These are phyloP conservation scores for Chesias legatella DNA, from an alignment of 2,888 invertebrate genomes.

Conservation along the genomic window DNA sequence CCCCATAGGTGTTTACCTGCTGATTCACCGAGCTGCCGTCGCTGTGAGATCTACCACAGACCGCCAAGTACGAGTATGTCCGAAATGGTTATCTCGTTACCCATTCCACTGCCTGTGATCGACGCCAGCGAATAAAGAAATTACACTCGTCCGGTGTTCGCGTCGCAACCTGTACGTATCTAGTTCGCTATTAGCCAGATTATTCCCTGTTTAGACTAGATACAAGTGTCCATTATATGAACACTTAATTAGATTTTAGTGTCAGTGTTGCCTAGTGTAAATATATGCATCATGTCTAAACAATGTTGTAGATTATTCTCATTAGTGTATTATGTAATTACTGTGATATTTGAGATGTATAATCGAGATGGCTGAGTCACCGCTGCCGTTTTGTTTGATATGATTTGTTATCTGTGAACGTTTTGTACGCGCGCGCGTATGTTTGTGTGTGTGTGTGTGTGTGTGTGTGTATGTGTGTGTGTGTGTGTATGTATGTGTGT, in stretches of 20 bases:
- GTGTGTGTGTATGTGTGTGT: too few species aligned
- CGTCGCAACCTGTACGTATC: conserved; percentile 50
- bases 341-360: conserved; percentile 73
- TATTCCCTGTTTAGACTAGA: conserved; percentile 12
- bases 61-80: conserved; percentile 16
- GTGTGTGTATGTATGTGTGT: too few species aligned
- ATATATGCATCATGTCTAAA: conserved; percentile 6
- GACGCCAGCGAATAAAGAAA: conserved; percentile 62
- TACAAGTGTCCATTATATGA: conserved; percentile 7
- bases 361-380: conserved; percentile 61
- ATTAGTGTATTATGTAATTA: conserved; percentile 50
- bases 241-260: too few species aligned
- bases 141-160: conserved; percentile 68
- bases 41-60: too few species aligned
- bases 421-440: background rate
- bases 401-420: conserved; percentile 51
- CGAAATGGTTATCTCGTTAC: conserved; percentile 40
- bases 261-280: conserved; percentile 5
- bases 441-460: too few species aligned
- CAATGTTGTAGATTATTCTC: conserved; percentile 12
- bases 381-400: conserved; percentile 49
- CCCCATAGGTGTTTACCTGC: conserved; percentile 59
- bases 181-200: conserved; percentile 22
- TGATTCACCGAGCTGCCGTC: conserved; percentile 51
- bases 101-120: conserved; percentile 74